Evolutionary conservation across 2,797 vertebrate species (phyloP).

Genomic region (Coendou prehensilis): DNA sequence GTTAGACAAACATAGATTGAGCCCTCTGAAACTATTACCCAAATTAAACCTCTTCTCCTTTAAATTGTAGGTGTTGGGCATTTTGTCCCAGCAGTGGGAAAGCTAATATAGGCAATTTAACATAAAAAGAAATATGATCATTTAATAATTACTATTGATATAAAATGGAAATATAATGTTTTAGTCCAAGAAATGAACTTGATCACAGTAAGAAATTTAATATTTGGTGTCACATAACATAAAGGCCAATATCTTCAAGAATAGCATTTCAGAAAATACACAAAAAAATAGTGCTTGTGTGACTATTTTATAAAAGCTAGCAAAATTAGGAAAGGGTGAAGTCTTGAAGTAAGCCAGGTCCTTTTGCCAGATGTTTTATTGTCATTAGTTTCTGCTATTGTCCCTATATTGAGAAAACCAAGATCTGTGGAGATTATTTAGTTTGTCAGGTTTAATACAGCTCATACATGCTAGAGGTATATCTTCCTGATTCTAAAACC

Average conservation of each 20-base stretch:
- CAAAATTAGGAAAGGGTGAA: not conserved
- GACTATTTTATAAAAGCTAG: not conserved
- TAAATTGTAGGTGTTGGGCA: not conserved
- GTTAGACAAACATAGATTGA: not conserved
- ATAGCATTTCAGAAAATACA: conserved; percentile 31
- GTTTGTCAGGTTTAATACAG: not conserved
- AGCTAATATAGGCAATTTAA: not conserved
- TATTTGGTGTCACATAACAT: not conserved
- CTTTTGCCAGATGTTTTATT: not conserved
- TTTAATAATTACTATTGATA: not conserved
- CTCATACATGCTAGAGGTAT: not conserved
- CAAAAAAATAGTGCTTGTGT: not conserved
- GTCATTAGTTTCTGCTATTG: not conserved
- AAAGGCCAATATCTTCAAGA: not conserved
- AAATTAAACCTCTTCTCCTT: not conserved
- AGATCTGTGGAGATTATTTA: not conserved
- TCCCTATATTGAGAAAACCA: not conserved
- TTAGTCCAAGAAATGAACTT: not conserved
- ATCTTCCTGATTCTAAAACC: not conserved
- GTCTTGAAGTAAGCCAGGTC: not conserved
- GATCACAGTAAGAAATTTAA: not conserved
- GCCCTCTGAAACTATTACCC: not conserved
- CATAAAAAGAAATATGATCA: not conserved
- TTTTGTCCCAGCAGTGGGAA: not conserved
- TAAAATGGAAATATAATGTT: not conserved